Conservation (phyloP, 1,140 invertebrate species). For the Musca vetustissima region DNA sequence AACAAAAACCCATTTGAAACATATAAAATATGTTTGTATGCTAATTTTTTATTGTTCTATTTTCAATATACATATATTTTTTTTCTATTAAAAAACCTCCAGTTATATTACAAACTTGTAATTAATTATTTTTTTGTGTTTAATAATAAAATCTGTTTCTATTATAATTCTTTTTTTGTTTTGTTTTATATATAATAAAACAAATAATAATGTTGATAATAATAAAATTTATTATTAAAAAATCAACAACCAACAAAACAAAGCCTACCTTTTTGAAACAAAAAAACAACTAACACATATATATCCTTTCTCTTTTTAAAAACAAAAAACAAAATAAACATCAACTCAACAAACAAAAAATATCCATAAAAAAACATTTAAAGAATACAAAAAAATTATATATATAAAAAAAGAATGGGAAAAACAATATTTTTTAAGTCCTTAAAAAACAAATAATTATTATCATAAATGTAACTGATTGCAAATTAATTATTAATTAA, state of each 20-base stretch:
- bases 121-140: conserved; percentile 11
- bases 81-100: background rate
- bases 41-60: conserved; percentile 11
- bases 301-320: conserved; percentile 12
- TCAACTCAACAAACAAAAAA: background rate
- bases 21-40: background rate
- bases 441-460: background rate
- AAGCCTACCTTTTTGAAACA: background rate
- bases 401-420: background rate
- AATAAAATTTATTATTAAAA: background rate
- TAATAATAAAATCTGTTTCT: background rate
- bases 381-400: conserved; percentile 2
- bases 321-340: background rate
- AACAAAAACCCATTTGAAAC: no score
- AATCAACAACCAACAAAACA: conserved; percentile 2
- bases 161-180: no score
- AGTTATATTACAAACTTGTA: conserved; percentile 1
- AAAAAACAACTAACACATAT: background rate
- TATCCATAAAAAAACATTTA: background rate
- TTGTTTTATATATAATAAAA: background rate
- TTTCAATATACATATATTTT: background rate
- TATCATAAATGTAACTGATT: conserved; percentile 7
- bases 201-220: background rate
- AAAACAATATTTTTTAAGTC: conserved; percentile 10
- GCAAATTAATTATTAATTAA: background rate